phyloP scores from a whole-genome alignment of 2,888 invertebrate species.

The Rosalia funebris region DNA sequence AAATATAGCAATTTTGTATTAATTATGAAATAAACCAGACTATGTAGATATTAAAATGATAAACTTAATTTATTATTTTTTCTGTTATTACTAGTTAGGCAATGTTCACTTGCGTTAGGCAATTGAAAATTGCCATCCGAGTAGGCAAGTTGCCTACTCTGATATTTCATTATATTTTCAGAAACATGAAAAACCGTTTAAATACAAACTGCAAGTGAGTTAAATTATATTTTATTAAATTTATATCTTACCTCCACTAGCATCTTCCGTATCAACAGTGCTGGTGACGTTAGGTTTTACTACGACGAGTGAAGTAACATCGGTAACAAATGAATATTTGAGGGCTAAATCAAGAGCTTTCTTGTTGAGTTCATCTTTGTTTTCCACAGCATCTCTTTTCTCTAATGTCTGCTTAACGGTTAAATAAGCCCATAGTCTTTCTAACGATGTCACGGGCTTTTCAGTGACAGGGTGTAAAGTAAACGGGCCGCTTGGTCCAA shows the following conservation, averaged over 20 bases:
- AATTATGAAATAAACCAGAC: too few species aligned
- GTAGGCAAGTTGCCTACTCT: background rate
- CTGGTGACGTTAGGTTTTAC: slow-evolving; percentile 17
- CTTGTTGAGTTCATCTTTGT: slow-evolving; percentile 60
- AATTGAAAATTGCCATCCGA: background rate
- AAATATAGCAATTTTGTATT: too few species aligned
- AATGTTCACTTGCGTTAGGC: too few species aligned
- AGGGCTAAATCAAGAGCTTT: slow-evolving; percentile 69
- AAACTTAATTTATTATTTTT: too few species aligned
- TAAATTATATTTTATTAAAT: too few species aligned
- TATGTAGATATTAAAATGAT: too few species aligned
- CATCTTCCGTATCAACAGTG: slow-evolving; percentile 10
- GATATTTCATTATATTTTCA: too few species aligned
- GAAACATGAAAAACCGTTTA: too few species aligned
- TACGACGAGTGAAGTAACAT: slow-evolving; percentile 73
- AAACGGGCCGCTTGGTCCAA: slow-evolving; percentile 29
- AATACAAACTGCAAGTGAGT: too few species aligned
- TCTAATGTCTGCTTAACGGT: slow-evolving; percentile 65
- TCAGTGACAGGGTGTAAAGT: slow-evolving; percentile 45
- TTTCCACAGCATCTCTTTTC: background rate
- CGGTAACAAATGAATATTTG: slow-evolving; percentile 70
- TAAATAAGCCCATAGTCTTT: slow-evolving; percentile 72
- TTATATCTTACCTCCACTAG: background rate
- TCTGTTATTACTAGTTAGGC: too few species aligned
- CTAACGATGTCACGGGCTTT: slow-evolving; percentile 48